Evolutionary conservation across 2,888 invertebrate genomes (phyloP).

Genomic region (Perizoma flavofasciatum): DNA sequence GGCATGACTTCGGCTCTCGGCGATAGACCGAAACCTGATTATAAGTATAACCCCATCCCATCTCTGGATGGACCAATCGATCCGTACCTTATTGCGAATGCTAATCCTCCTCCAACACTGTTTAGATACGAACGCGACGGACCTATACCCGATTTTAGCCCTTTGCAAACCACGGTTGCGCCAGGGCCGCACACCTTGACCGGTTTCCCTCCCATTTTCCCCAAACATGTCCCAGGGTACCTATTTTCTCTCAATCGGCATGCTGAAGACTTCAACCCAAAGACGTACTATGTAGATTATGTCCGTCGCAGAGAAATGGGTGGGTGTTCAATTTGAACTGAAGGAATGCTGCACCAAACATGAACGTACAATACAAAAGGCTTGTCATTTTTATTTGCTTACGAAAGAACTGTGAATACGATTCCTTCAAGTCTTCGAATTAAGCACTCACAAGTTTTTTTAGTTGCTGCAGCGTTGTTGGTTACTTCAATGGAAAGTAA

Average conservation of each 20-base stretch:
- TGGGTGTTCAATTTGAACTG: slow-evolving; percentile 81
- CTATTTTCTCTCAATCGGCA: slow-evolving; percentile 73
- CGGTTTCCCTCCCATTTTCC: slow-evolving; percentile 77
- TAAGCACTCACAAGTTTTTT: slow-evolving; percentile 75
- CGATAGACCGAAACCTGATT: slow-evolving; percentile 69
- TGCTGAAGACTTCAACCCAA: slow-evolving; percentile 75
- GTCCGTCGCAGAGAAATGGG: slow-evolving; percentile 80
- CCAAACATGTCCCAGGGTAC: slow-evolving; percentile 77
- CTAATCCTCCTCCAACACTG: slow-evolving; percentile 66
- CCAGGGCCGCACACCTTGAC: slow-evolving; percentile 74
- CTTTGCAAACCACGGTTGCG: slow-evolving; percentile 58
- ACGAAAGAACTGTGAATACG: slow-evolving; percentile 55
- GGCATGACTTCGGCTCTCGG: slow-evolving; percentile 76
- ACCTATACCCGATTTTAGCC: slow-evolving; percentile 70
- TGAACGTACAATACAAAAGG: slow-evolving; percentile 33
- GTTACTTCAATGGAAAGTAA: slow-evolving; percentile 10
- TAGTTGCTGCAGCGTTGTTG: slow-evolving; percentile 55
- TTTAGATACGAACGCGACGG: slow-evolving; percentile 76
- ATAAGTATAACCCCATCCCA: slow-evolving; percentile 71
- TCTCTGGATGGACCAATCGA: slow-evolving; percentile 70
- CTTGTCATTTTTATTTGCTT: slow-evolving; percentile 56
- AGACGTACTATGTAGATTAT: slow-evolving; percentile 82
- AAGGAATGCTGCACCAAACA: slow-evolving; percentile 68
- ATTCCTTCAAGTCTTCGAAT: slow-evolving; percentile 74
- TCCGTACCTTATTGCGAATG: slow-evolving; percentile 65